A percentile compares a stretch with the other conserved stretches of the same genome.
phyloP scores from a whole-genome alignment of 2,113 vertebrate genomes.

The Rousettus leschenaultii region DNA sequence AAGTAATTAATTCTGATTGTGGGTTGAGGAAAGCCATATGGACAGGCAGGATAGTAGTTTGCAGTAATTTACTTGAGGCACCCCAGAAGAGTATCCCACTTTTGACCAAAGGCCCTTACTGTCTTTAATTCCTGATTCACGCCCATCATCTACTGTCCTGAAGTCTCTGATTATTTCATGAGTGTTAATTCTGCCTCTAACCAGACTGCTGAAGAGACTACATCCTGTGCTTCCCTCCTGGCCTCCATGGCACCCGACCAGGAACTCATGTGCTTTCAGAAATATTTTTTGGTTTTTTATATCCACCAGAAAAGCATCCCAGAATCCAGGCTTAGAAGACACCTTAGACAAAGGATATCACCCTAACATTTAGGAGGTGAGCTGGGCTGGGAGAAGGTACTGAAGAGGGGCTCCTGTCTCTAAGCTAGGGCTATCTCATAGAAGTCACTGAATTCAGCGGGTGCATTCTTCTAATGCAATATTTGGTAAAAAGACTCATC shows the following conservation, averaged over 20 bases:
- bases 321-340: not conserved
- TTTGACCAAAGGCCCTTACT: not conserved
- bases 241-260: not conserved
- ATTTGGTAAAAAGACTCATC: not conserved
- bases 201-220: not conserved
- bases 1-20: not conserved
- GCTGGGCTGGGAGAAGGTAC: not conserved
- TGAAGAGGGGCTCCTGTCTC: not conserved
- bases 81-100: not conserved
- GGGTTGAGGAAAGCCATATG: not conserved
- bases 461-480: not conserved
- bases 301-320: not conserved
- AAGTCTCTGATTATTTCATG: not conserved
- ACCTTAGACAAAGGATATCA: not conserved
- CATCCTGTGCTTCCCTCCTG: not conserved
- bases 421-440: not conserved
- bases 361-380: not conserved
- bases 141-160: not conserved
- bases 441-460: not conserved
- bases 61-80: not conserved
- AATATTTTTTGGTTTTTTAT: not conserved
- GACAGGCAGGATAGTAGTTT: not conserved
- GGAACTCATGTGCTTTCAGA: not conserved
- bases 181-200: not conserved
- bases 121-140: not conserved